Percentiles rank a stretch among this genome's conserved stretches.
phyloP scores from a whole-genome alignment of 2,888 invertebrate genomes.

The Vesta saturnalis region DNA sequence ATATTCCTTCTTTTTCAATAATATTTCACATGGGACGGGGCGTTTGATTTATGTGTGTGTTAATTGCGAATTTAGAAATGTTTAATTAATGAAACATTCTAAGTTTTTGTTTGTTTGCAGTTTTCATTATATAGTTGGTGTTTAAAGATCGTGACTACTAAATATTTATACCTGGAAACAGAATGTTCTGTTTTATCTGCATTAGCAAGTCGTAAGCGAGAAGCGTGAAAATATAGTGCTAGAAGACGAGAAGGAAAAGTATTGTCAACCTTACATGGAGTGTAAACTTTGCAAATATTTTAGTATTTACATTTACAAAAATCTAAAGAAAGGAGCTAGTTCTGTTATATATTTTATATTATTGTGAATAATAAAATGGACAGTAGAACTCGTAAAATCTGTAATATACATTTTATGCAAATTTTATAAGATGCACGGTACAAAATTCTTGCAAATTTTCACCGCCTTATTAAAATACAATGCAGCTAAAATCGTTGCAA shows the following conservation, averaged over 20 bases:
- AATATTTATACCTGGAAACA: constrained; percentile 43
- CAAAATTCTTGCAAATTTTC: constrained; percentile 32
- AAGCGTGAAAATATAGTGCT: constrained; percentile 42
- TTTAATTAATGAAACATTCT: constrained; percentile 8
- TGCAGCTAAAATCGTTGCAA: constrained; percentile 35
- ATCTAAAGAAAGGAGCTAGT: constrained; percentile 4
- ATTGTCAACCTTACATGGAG: constrained; percentile 32
- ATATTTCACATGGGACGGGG: neutral
- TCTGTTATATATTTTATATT: constrained; percentile 25
- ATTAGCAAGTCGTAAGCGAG: constrained; percentile 38
- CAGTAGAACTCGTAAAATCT: constrained; percentile 31
- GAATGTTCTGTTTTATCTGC: constrained; percentile 41
- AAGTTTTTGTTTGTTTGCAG: constrained; percentile 28
- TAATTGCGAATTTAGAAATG: constrained; percentile 1
- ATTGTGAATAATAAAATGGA: constrained; percentile 29
- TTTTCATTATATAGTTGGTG: constrained; percentile 39
- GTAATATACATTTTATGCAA: constrained; percentile 32
- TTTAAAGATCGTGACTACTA: constrained; percentile 45
- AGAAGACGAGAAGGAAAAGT: constrained; percentile 18
- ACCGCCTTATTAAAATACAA: constrained; percentile 42
- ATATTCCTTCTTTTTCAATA: neutral
- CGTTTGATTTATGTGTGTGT: constrained; percentile 2
- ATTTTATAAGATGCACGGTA: constrained; percentile 23
- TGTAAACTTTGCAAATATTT: constrained; percentile 22
- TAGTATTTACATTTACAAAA: constrained; percentile 19